These are phyloP conservation scores for Steinernema hermaphroditum DNA, from an alignment of 2,888 invertebrate genomes.

Conservation along the genomic window DNA sequence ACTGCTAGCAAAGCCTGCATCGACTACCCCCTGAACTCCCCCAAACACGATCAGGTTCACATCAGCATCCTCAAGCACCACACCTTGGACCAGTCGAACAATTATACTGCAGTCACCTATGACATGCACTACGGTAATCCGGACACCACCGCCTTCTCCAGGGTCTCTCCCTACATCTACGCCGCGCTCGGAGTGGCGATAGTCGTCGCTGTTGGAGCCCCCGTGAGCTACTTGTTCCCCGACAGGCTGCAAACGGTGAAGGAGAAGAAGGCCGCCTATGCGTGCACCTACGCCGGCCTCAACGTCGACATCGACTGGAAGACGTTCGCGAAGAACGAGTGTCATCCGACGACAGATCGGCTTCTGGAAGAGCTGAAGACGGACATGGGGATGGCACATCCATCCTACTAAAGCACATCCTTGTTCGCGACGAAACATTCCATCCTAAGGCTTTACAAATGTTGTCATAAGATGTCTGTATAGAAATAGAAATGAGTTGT, in stretches of 20 bases:
- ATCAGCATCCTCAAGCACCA: slow-evolving; percentile 29
- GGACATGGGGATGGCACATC: slow-evolving; percentile 15
- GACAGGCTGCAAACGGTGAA: slow-evolving; percentile 32
- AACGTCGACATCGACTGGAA: slow-evolving; percentile 34
- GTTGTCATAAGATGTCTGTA: not conserved
- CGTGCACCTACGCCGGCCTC: slow-evolving; percentile 43
- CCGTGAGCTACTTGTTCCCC: slow-evolving; percentile 37
- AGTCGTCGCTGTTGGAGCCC: slow-evolving; percentile 37
- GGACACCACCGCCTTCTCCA: slow-evolving; percentile 30
- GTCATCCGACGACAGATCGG: slow-evolving; percentile 23
- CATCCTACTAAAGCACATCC: not conserved
- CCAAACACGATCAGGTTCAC: slow-evolving; percentile 19
- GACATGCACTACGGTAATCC: slow-evolving; percentile 38
- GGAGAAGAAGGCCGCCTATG: slow-evolving; percentile 36
- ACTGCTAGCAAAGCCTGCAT: slow-evolving; percentile 16
- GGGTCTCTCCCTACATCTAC: slow-evolving; percentile 39
- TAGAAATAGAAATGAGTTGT: not conserved
- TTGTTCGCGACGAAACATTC: not conserved
- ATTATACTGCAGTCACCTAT: not conserved
- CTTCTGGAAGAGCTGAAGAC: slow-evolving; percentile 16
- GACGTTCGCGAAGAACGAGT: slow-evolving; percentile 23
- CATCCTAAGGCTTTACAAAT: slow-evolving; percentile 23
- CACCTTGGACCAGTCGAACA: not conserved
- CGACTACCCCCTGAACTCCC: not conserved
- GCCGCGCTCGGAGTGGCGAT: slow-evolving; percentile 36